Base-by-base conservation (phyloP, 2,888 invertebrate genomes). In the Agonopterix arenella region DNA sequence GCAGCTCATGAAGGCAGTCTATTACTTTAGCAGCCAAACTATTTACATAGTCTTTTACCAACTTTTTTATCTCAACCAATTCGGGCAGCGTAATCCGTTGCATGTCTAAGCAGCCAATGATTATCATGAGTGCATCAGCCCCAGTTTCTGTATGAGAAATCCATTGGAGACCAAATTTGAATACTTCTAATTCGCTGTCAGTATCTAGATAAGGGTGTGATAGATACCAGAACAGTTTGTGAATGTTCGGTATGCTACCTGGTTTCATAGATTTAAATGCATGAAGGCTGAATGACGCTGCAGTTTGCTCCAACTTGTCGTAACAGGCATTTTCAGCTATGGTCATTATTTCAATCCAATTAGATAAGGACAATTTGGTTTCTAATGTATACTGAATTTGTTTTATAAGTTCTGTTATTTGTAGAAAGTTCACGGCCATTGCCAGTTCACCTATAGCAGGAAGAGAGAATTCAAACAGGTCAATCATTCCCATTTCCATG, bases 101-200 rank as follows among this genome's bases (percentile, higher is more conserved):
- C 1, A 80, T 44, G 52, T 86, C 86, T 57, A 89, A 65, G 55
- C 85, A 83, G 38, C 79, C 73, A 0, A 89, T 60, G 40, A 86
- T 48, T 11, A 85, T 60, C 2, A 85, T 56, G 43, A 86, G 51
- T n/a, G 76, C 71, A 60, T 84, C 80, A 4, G 76, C 71, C 3
- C 76, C 76, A 13, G 69, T 68, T 51, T 76, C 70, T 41, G 65
- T 61, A 4, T 58, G 58, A 13, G 59, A 49, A 10, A 82, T 62
- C 88, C 88, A 89, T 28, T 77, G 47, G n/a, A 72, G 54, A 10
- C 88, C 88, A 71, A 88, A 86, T 57, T 73, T 70, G 49, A 84
- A 88, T 0, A 84, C 80, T 46, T 75, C 64, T 45, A 78, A 54
- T 61, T 89, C 89, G 57, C 55, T 71, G 1, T 65, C 58, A 1